phyloP scores from a whole-genome alignment of 2,113 vertebrate species.

The Tringa solitaria region DNA sequence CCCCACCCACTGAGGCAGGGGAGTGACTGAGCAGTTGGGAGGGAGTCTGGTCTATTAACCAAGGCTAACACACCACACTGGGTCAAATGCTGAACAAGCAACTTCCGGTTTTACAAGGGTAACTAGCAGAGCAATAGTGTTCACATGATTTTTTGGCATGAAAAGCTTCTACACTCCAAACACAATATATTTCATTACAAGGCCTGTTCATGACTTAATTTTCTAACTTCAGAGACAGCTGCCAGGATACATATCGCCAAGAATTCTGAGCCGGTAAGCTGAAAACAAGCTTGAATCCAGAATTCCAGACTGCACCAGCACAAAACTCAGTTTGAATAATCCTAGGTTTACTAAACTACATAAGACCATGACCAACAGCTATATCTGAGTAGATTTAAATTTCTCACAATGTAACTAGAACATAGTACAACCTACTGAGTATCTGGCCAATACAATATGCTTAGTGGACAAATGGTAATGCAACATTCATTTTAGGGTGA shows the following conservation, averaged over 20 bases:
- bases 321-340: background rate
- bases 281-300: background rate
- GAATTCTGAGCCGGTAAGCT: background rate
- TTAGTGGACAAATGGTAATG: background rate
- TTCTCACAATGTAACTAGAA: background rate
- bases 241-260: background rate
- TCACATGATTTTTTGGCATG: background rate
- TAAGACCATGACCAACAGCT: background rate
- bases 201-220: background rate
- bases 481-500: background rate
- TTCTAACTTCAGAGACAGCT: background rate
- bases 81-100: background rate
- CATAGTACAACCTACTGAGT: background rate
- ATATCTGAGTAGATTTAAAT: background rate
- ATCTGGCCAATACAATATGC: background rate
- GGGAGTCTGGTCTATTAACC: background rate
- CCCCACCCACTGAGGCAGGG: rapidly evolving
- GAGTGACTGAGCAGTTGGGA: background rate
- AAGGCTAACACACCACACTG: background rate
- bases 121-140: background rate
- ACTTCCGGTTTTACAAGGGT: background rate
- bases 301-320: background rate
- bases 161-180: background rate
- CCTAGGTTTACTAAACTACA: background rate
- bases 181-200: background rate